A percentile compares a stretch with the other conserved stretches of the same genome.
Evolutionary conservation across 2,113 vertebrate genomes (phyloP).

Genomic region (Mobula birostris): DNA sequence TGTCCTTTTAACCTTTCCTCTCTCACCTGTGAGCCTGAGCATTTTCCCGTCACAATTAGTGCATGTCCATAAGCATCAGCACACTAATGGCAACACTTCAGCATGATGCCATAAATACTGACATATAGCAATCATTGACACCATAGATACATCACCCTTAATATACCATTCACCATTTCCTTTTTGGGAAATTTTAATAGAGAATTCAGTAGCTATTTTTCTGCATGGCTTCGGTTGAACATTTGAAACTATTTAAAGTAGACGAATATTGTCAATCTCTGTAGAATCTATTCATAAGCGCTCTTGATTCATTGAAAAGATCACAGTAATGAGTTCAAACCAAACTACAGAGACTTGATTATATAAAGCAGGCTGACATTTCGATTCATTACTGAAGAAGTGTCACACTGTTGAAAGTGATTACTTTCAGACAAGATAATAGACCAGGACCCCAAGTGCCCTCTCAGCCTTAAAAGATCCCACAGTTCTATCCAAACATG

Average conservation of each 20-base stretch:
- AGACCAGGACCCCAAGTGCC: background rate
- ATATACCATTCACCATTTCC: background rate
- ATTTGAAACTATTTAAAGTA: background rate
- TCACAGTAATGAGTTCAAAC: background rate
- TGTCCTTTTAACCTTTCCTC: too few relatives aligned
- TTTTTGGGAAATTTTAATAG: background rate
- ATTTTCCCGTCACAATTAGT: background rate
- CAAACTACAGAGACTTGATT: background rate
- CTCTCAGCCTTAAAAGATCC: background rate
- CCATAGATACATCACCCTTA: background rate
- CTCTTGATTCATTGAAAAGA: background rate
- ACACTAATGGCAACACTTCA: background rate
- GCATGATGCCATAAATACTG: background rate
- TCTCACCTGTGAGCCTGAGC: background rate
- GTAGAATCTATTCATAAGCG: background rate
- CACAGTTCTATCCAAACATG: background rate
- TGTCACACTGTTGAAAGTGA: background rate
- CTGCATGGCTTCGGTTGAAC: background rate
- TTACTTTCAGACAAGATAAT: background rate
- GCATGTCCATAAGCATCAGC: background rate
- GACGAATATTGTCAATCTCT: background rate
- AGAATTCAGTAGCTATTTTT: background rate
- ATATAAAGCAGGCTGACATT: background rate
- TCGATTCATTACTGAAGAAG: background rate
- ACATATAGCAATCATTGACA: background rate